A percentile compares a stretch with the other conserved stretches of the same genome.
Conservation (phyloP, 2,888 invertebrate species). For the Brassicogethes aeneus region DNA sequence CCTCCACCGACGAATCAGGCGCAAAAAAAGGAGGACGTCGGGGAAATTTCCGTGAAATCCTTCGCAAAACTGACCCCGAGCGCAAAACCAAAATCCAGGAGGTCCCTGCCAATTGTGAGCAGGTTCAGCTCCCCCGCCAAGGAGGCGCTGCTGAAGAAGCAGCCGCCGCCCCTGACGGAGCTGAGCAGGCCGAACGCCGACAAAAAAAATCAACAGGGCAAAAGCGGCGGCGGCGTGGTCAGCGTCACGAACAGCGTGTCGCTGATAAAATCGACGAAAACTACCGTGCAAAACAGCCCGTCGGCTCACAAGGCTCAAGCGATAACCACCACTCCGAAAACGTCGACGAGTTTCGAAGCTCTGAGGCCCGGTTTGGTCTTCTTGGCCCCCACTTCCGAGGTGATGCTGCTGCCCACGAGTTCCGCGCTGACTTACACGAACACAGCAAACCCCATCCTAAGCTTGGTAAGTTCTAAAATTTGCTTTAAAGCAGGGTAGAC, state of each 20-base stretch:
- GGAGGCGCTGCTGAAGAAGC: neutral
- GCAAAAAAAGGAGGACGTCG: slow-evolving; percentile 45
- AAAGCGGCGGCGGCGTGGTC: slow-evolving; percentile 1
- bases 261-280: too few relatives aligned
- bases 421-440: slow-evolving; percentile 22
- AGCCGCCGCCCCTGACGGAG: neutral
- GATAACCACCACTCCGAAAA: neutral
- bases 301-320: too few relatives aligned
- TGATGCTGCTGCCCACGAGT: slow-evolving; percentile 26
- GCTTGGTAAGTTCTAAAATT: slow-evolving; percentile 21
- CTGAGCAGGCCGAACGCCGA: slow-evolving; percentile 3
- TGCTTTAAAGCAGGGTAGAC: neutral
- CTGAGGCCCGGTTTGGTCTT: too few relatives aligned
- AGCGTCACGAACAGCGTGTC: too few relatives aligned
- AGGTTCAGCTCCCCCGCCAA: neutral
- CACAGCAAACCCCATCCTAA: slow-evolving; percentile 21
- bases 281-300: too few relatives aligned
- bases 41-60: slow-evolving; percentile 32
- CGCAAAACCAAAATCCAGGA: neutral
- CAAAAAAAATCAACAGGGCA: neutral
- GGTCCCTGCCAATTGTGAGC: neutral
- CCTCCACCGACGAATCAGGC: slow-evolving; percentile 27
- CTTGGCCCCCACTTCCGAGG: slow-evolving; percentile 7
- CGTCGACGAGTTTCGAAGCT: slow-evolving; percentile 1
- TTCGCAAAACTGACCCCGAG: slow-evolving; percentile 25